Percentiles rank a stretch among this genome's conserved stretches.
Evolutionary conservation across 2,888 invertebrate species (phyloP).

Genomic region (Lacanobia wlatinum): DNA sequence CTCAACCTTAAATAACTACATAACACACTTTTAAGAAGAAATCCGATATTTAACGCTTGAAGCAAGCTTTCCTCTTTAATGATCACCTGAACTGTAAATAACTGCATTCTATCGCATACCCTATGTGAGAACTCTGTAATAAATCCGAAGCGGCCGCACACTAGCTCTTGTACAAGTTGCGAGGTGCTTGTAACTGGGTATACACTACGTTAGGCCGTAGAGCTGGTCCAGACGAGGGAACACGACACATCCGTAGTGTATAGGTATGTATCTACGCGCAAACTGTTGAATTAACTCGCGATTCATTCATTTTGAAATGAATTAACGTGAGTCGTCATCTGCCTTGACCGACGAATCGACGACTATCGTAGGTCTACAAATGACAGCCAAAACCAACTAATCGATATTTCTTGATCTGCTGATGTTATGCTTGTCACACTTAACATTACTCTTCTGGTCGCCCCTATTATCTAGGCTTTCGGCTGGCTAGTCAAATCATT

Average conservation of each 20-base stretch:
- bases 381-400: neutral
- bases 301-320: neutral
- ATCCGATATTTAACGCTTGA: neutral
- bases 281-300: slow-evolving; percentile 1
- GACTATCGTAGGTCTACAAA: neutral
- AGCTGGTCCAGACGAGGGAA: slow-evolving; percentile 26
- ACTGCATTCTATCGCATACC: slow-evolving; percentile 36
- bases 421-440: neutral
- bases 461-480: slow-evolving; percentile 1
- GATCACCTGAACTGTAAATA: slow-evolving; percentile 20
- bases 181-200: slow-evolving; percentile 32
- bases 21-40: neutral
- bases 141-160: slow-evolving; percentile 34
- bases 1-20: too few species aligned
- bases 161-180: slow-evolving; percentile 45
- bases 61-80: slow-evolving; percentile 15
- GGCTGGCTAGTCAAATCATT: neutral
- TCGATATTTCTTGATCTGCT: neutral
- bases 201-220: slow-evolving; percentile 19
- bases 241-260: neutral
- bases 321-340: neutral
- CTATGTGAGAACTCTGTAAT: slow-evolving; percentile 27
- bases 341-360: too few species aligned
- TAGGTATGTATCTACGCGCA: neutral
- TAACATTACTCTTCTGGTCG: neutral